These are phyloP conservation scores for Hydra vulgaris DNA, from an alignment of 30 jellyfish, hydroid and myxozoan genomes.

Conservation along the genomic window DNA sequence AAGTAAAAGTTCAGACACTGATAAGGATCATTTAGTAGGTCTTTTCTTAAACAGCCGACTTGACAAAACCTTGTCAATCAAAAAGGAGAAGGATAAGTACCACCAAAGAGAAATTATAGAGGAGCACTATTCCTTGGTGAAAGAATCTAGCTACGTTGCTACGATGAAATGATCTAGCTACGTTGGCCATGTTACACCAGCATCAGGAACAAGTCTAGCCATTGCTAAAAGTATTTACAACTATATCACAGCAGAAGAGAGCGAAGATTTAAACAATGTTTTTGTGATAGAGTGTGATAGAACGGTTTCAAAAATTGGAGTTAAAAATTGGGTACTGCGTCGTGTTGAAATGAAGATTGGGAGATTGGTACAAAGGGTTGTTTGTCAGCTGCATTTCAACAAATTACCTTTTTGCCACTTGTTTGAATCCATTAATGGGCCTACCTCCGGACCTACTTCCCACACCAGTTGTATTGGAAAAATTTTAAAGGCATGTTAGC, in stretches of 20 bases:
- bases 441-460: background rate
- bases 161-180: too few relatives aligned
- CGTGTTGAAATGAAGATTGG: background rate
- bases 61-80: too few relatives aligned
- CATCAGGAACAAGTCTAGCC: too few relatives aligned
- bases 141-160: too few relatives aligned
- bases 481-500: background rate
- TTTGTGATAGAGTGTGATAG: background rate
- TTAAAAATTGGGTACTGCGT: background rate
- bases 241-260: background rate
- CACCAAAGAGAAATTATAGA: too few relatives aligned
- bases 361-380: background rate
- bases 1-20: too few relatives aligned
- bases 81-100: too few relatives aligned
- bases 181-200: too few relatives aligned
- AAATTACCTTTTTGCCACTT: background rate
- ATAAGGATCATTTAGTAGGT: too few relatives aligned
- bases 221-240: too few relatives aligned
- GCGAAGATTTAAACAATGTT: background rate
- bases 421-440: background rate
- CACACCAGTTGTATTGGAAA: background rate
- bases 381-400: background rate
- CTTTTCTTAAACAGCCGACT: too few relatives aligned
- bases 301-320: background rate
- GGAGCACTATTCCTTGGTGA: too few relatives aligned